A percentile compares a stretch with the other conserved stretches of the same genome.
These are phyloP conservation scores for Phymatocera aterrima DNA, from an alignment of 2,888 invertebrate species.

Conservation along the genomic window DNA sequence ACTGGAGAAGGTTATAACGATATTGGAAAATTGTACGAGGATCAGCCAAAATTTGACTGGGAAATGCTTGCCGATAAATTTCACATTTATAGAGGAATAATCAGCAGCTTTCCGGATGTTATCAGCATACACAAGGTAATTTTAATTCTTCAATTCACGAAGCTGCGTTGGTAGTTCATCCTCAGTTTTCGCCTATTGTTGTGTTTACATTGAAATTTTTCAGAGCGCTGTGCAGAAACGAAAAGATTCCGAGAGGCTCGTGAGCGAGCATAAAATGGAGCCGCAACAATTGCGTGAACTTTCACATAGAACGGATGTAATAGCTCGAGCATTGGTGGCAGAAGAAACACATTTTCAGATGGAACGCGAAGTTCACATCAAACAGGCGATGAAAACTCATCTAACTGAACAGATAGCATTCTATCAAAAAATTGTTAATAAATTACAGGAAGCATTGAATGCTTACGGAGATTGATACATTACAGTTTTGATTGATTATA, in stretches of 20 bases:
- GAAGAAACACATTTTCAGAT: constrained; percentile 96
- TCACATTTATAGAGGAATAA: constrained; percentile 95
- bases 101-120: constrained; percentile 93
- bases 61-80: constrained; percentile 93
- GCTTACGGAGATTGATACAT: constrained; percentile 72
- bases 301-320: constrained; percentile 89
- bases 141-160: constrained; percentile 41
- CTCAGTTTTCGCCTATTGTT: no score
- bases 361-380: constrained; percentile 91
- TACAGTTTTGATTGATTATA: background rate
- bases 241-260: constrained; percentile 90
- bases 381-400: constrained; percentile 90
- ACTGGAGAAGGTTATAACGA: constrained; percentile 93
- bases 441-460: constrained; percentile 80
- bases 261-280: constrained; percentile 89
- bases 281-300: constrained; percentile 88
- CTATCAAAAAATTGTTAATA: constrained; percentile 89
- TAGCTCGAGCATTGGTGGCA: constrained; percentile 94
- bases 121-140: constrained; percentile 89
- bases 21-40: constrained; percentile 92
- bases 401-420: constrained; percentile 93
- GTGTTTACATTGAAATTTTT: no score
- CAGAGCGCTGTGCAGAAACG: constrained; percentile 89
- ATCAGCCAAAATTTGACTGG: constrained; percentile 93
- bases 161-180: no score